Conservation (phyloP, 2,113 vertebrate genomes). For the Thamnophis sirtalis region DNA sequence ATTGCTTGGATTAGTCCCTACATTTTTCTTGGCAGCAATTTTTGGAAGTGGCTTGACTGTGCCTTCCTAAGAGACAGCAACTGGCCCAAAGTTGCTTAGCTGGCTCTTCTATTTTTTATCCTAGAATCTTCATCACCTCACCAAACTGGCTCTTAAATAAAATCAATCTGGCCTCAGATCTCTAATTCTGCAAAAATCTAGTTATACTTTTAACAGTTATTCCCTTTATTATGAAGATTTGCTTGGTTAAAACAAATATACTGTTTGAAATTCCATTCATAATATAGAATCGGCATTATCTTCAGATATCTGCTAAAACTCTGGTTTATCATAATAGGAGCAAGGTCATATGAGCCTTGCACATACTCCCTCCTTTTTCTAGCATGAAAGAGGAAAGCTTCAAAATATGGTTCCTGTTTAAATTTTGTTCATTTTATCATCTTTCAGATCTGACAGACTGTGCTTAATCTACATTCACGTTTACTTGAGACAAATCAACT, state of each 20-base stretch:
- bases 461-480: not conserved
- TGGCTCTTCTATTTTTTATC: not conserved
- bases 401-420: not conserved
- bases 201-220: not conserved
- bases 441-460: not conserved
- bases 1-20: not conserved
- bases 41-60: not conserved
- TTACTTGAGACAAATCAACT: not conserved
- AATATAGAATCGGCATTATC: not conserved
- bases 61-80: not conserved
- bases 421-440: not conserved
- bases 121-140: not conserved
- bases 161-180: not conserved
- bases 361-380: not conserved
- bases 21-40: not conserved
- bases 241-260: not conserved
- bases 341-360: not conserved
- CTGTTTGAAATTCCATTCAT: not conserved
- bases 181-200: not conserved
- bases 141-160: not conserved
- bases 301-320: not conserved
- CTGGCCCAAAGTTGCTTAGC: not conserved
- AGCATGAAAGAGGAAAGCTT: not conserved
- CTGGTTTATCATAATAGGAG: not conserved
- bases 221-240: not conserved